Percentiles rank a stretch among this genome's conserved stretches.
Conservation (phyloP, 2,797 vertebrate genomes). For the Enteromius anoplus region DNA sequence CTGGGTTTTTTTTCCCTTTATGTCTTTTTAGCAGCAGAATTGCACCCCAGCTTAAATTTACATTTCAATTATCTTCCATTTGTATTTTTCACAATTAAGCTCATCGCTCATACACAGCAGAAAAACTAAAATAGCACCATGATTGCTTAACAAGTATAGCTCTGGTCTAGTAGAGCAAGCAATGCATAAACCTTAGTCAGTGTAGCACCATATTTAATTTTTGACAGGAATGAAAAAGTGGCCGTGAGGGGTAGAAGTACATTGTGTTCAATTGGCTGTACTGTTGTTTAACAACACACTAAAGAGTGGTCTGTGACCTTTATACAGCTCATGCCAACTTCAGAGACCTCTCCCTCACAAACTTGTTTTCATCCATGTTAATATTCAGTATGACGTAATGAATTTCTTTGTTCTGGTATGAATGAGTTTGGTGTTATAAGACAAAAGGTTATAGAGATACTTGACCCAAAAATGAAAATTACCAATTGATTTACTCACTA, state of each 20-base stretch:
- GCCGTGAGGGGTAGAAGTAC: too few species aligned
- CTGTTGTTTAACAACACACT: not conserved
- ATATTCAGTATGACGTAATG: not conserved
- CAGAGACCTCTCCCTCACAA: not conserved
- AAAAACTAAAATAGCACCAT: slow-evolving; percentile 32
- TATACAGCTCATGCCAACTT: not conserved
- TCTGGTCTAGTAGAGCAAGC: slow-evolving; percentile 12
- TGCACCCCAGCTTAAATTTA: slow-evolving; percentile 41
- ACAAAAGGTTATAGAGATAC: not conserved
- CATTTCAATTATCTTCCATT: slow-evolving; percentile 44
- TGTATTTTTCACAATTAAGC: slow-evolving; percentile 30
- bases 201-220: not conserved
- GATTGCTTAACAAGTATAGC: slow-evolving; percentile 28
- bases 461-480: not conserved
- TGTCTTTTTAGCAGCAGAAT: slow-evolving; percentile 23
- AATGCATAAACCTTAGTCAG: not conserved
- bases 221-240: not conserved
- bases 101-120: slow-evolving; percentile 17
- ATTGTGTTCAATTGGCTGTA: not conserved
- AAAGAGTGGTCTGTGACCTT: slow-evolving; percentile 2
- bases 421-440: not conserved
- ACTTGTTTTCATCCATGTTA: not conserved
- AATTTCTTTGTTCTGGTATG: not conserved
- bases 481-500: not conserved
- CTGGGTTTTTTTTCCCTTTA: slow-evolving; percentile 34